Evolutionary conservation across 1,140 invertebrate species (phyloP), one percentile per base, ranked within the genome.

Genomic region (Musca vetustissima): DNA sequence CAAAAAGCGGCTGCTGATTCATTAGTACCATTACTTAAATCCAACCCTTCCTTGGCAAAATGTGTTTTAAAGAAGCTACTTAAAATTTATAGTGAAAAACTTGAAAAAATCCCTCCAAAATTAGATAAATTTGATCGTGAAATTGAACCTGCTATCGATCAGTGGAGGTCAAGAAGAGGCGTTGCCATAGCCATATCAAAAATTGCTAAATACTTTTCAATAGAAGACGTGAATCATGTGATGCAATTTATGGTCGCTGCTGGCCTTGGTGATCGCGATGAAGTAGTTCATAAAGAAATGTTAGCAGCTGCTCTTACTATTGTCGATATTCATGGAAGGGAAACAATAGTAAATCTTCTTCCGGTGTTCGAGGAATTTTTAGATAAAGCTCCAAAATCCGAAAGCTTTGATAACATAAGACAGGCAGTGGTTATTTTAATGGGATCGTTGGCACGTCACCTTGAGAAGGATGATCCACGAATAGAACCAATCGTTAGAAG

Each of bases 361-460:
- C 93, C 94, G 0, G 90, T 96, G 11, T 96, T 98, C 81, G 94
- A 97, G 80, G 87, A 92, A 28, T 95, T 96, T 77, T 88, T 97
- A 79, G 92, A 96, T 76, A 92, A 92, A 80, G 93, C 94, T 4
- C 93, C 94, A 11, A 92, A 96, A 79, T 94, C 91, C 0, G 90
- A 93, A n/a, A 90, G 89, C 70, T 97, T 90, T 82, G 98, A 99
- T 85, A 91, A 92, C 7, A 93, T 97, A 25, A 89, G 97, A 49
- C 95, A 98, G 80, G 94, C 95, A 73, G 95, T 99, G 49, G 95
- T 99, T 32, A 93, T 99, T 75, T 85, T 99, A 9, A 97, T 99
- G 92, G 98, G 98, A 15, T 96, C 93, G 0, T 85, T 99, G 70
- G 97, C 97, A 1, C 88, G 93, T 47, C 97, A 99, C 88, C 89